Base-by-base conservation (phyloP, 2,888 invertebrate genomes). In the Lasioglossum marginatum region DNA sequence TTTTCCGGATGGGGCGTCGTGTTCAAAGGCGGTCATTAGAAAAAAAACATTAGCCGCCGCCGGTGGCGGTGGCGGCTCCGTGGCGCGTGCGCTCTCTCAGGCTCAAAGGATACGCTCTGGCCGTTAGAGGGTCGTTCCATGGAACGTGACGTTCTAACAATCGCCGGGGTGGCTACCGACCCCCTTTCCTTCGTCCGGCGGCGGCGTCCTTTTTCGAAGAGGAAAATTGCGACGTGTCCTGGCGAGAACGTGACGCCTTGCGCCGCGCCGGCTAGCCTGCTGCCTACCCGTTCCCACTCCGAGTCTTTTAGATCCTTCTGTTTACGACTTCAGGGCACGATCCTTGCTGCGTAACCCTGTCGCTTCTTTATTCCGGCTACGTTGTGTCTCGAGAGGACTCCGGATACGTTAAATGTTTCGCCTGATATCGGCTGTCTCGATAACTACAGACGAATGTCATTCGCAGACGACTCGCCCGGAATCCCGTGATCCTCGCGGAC, bases 141-240 rank as follows among this genome's bases (percentile, higher is more conserved):
- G 80, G 43, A 68, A 86, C 90, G 90, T 90, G 90, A 89, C 90
- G 81, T 85, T 87, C 83, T 81, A 87, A 88, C 89, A 88, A 90
- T 89, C 89, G 86, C 40, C 86, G 57, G 34, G 70, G 86, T 40
- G 66, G 43, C 76, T 34, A 48, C 19, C 63, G 48, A 37, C 66
- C 83, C 37, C 27, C 14, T 8, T 19, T 43, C 63, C n/a, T 31
- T 63, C 82, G 48, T 66, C 71, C 60, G 34, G 19, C 70, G n/a
- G 60, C 66, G 74, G 72, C 77, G 85, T 87, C 88, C 88, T 90
- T 88, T 88, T 77, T 85, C 89, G 89, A 90, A 90, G 88, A 90
- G 89, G 89, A 89, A 90, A 89, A 89, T 89, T 89, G 89, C 89
- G 90, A 88, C 88, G 88, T 88, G 87, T 90, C 87, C 87, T 70